A percentile compares a stretch with the other conserved stretches of the same genome.
phyloP scores from a whole-genome alignment of 2,888 invertebrate species.

The Tholera decimalis region DNA sequence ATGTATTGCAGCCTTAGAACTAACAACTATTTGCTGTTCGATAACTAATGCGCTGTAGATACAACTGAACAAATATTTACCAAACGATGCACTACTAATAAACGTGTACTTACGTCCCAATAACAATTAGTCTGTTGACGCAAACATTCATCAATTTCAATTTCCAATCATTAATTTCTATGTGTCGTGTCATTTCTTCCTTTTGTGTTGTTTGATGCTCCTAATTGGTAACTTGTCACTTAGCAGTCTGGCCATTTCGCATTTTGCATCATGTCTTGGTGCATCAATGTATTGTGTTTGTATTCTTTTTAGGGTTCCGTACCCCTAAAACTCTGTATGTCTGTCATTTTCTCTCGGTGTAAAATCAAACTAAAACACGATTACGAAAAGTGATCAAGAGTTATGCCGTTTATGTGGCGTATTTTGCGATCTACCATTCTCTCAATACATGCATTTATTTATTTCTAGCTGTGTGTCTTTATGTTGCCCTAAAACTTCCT shows the following conservation, averaged over 20 bases:
- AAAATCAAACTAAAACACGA: no score
- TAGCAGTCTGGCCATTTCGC: neutral
- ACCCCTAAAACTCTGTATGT: no score
- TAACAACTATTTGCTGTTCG: neutral
- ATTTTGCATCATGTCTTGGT: neutral
- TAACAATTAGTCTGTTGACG: slow-evolving; percentile 34
- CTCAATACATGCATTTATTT: no score
- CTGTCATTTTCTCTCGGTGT: no score
- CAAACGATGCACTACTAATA: slow-evolving; percentile 20
- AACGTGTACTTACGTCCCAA: slow-evolving; percentile 16
- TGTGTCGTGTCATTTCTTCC: slow-evolving; percentile 27
- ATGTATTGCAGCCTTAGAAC: no score
- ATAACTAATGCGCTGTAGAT: slow-evolving; percentile 8
- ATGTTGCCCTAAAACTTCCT: no score
- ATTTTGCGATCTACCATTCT: no score
- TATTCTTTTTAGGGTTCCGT: neutral
- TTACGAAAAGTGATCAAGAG: no score
- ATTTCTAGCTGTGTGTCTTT: no score
- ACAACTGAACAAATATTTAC: slow-evolving; percentile 37
- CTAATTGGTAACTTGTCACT: neutral
- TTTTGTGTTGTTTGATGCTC: slow-evolving; percentile 16
- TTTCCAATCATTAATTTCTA: slow-evolving; percentile 43
- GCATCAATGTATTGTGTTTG: neutral
- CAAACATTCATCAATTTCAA: slow-evolving; percentile 40
- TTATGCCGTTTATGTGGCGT: no score